Conservation (phyloP, 2,113 vertebrate genomes). For the Sander vitreus region DNA sequence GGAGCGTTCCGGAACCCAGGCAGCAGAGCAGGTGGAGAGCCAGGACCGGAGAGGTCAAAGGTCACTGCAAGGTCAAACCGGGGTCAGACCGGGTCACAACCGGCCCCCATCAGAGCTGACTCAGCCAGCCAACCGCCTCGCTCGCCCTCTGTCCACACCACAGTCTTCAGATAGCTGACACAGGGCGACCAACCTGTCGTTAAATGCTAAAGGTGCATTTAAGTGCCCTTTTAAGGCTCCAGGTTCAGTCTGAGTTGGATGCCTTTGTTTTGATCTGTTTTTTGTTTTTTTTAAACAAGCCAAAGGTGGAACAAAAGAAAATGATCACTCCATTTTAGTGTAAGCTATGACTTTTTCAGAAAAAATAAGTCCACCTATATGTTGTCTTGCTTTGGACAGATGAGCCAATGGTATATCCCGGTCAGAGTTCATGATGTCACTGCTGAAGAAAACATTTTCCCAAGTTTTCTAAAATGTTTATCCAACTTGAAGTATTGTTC, state of each 20-base stretch:
- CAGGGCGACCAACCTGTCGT: constrained; percentile 6
- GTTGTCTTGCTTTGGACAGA: constrained; percentile 47
- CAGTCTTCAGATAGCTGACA: constrained; percentile 39
- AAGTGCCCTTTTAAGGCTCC: constrained; percentile 29
- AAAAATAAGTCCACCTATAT: constrained; percentile 5
- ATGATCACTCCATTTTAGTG: constrained; percentile 55
- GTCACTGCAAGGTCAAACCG: constrained; percentile 82
- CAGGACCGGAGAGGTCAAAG: constrained; percentile 83
- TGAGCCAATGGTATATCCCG: constrained; percentile 36
- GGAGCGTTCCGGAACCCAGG: constrained; percentile 85
- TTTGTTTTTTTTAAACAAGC: neutral
- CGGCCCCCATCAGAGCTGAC: constrained; percentile 78
- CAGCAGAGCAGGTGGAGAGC: constrained; percentile 86
- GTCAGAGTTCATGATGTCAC: constrained; percentile 54
- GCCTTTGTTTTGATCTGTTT: constrained; percentile 21
- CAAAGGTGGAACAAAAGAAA: constrained; percentile 22
- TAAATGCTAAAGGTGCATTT: constrained; percentile 45
- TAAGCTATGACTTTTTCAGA: constrained; percentile 10
- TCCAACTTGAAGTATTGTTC: constrained; percentile 42
- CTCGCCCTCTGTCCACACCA: constrained; percentile 23
- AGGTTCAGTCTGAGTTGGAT: constrained; percentile 4
- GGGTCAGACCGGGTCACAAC: constrained; percentile 80
- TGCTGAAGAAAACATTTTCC: constrained; percentile 24
- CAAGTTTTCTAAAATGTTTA: constrained; percentile 31
- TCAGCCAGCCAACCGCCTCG: constrained; percentile 47